Evolutionary conservation across 2,888 invertebrate genomes (phyloP).

Genomic region (Heliconius erato): DNA sequence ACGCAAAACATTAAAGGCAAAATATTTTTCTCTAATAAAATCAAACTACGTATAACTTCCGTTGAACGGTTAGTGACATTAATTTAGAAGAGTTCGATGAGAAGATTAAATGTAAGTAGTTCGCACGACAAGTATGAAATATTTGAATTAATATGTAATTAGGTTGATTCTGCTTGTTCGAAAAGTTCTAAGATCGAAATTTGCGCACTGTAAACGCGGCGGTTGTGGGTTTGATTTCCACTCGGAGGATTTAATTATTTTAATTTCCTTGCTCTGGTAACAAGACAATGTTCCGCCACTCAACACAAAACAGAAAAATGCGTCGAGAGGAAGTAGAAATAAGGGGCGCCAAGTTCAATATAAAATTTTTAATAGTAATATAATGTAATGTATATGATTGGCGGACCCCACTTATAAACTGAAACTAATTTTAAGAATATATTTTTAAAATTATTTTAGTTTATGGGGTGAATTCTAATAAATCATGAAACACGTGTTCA

Average conservation of each 20-base stretch:
- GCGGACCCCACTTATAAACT: too few relatives aligned
- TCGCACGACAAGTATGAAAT: slow-evolving; percentile 28
- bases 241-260: neutral
- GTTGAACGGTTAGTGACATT: slow-evolving; percentile 15
- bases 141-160: slow-evolving; percentile 25
- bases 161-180: neutral
- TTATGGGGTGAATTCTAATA: too few relatives aligned
- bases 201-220: too few relatives aligned
- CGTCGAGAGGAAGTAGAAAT: too few relatives aligned
- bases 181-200: neutral
- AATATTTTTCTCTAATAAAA: slow-evolving; percentile 2
- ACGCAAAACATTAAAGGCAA: neutral
- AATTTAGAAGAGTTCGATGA: slow-evolving; percentile 5
- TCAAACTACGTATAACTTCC: neutral
- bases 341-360: neutral
- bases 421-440: too few relatives aligned
- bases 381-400: neutral
- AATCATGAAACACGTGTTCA: too few relatives aligned
- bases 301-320: too few relatives aligned
- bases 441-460: too few relatives aligned
- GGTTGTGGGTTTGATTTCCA: neutral
- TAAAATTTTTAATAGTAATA: neutral
- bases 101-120: slow-evolving; percentile 22
- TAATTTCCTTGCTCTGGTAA: too few relatives aligned
- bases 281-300: too few relatives aligned